A percentile compares a stretch with the other conserved stretches of the same genome.
These are phyloP conservation scores for Latrodectus elegans DNA, from an alignment of 2,888 invertebrate species.

Conservation along the genomic window DNA sequence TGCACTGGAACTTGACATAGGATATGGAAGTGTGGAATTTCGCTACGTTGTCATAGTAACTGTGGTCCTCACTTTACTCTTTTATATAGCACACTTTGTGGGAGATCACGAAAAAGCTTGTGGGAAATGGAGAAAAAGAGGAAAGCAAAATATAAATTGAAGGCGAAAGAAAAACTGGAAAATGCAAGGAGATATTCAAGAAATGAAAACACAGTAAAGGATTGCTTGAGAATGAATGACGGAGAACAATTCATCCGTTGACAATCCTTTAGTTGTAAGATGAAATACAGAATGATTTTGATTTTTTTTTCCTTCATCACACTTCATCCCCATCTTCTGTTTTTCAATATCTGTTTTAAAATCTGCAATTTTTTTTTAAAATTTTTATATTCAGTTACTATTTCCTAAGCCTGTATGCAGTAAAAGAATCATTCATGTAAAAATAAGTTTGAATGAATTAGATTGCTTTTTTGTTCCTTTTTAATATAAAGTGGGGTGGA, in stretches of 20 bases:
- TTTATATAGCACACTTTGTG: conserved; percentile 48
- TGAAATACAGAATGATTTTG: conserved; percentile 33
- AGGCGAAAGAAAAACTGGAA: conserved; percentile 31
- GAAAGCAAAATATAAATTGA: conserved; percentile 37
- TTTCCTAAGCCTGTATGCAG: no score
- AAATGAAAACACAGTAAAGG: conserved; percentile 26
- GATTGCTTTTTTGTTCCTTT: no score
- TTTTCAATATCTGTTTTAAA: conserved; percentile 27
- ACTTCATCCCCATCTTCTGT: conserved; percentile 13
- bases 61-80: conserved; percentile 35
- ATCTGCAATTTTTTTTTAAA: not conserved
- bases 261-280: conserved; percentile 12
- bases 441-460: no score
- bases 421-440: no score
- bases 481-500: no score
- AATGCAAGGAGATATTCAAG: conserved; percentile 14
- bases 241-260: conserved; percentile 13
- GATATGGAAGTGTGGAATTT: conserved; percentile 57
- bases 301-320: conserved; percentile 20
- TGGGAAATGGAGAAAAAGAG: conserved; percentile 12
- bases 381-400: not conserved
- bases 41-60: conserved; percentile 47
- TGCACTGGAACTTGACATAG: conserved; percentile 53
- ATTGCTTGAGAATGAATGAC: not conserved
- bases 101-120: conserved; percentile 41